Percentiles rank a stretch among this genome's conserved stretches.
phyloP scores from a whole-genome alignment of 2,113 vertebrate species.

The Peromyscus leucopus region DNA sequence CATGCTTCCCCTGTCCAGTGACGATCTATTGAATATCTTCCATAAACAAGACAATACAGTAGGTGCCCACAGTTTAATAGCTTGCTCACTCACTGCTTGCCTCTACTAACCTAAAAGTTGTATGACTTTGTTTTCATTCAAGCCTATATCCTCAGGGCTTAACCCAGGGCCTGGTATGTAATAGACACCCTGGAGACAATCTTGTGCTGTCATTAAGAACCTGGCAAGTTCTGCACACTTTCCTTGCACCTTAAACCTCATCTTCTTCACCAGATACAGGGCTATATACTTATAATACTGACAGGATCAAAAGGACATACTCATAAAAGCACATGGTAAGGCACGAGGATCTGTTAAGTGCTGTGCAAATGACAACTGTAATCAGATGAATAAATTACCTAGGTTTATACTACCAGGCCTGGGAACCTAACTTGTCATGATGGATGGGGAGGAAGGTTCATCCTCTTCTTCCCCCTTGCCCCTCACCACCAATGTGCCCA shows the following conservation, averaged over 20 bases:
- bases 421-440: neutral
- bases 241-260: neutral
- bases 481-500: no score
- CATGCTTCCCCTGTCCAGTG: neutral
- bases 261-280: neutral
- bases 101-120: neutral
- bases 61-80: neutral
- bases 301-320: neutral
- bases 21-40: neutral
- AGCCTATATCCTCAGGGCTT: constrained; percentile 26
- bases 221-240: neutral
- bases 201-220: neutral
- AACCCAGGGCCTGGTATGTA: neutral
- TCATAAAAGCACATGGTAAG: neutral
- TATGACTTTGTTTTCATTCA: neutral
- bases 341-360: neutral
- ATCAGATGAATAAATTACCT: neutral
- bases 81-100: neutral
- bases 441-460: no score
- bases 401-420: neutral
- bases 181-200: constrained; percentile 33
- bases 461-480: neutral
- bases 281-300: neutral
- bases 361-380: neutral
- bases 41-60: neutral